phyloP scores from a whole-genome alignment of 2,113 vertebrate genomes.

The Paracanthobrama guichenoti region DNA sequence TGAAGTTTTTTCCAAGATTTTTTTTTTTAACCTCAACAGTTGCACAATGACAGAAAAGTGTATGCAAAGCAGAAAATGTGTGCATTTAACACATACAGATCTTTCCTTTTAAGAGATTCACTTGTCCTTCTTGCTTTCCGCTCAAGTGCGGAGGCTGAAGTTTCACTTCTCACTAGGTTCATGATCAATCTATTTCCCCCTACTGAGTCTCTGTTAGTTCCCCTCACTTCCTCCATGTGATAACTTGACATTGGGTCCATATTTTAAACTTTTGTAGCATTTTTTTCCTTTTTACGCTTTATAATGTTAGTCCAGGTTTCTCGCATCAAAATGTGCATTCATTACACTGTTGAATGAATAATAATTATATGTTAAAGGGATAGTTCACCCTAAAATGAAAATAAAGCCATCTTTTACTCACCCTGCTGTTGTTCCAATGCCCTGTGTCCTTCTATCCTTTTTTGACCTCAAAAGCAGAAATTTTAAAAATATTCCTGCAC shows the following conservation, averaged over 20 bases:
- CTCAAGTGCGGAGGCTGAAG: not conserved
- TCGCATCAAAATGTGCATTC: not conserved
- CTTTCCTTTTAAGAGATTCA: not conserved
- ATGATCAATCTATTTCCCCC: not conserved
- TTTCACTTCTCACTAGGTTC: slow-evolving; percentile 14
- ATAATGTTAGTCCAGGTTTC: no score
- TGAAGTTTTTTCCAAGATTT: not conserved
- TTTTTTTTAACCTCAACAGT: slow-evolving; percentile 1
- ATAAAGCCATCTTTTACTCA: no score
- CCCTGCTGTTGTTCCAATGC: no score
- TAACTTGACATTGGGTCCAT: not conserved
- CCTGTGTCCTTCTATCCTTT: no score
- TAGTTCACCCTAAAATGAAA: no score
- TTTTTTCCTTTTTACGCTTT: not conserved
- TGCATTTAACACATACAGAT: slow-evolving; percentile 5
- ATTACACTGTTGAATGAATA: not conserved
- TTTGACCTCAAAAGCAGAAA: no score
- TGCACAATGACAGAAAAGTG: not conserved
- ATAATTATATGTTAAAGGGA: not conserved
- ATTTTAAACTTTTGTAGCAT: not conserved
- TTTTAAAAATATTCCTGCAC: no score
- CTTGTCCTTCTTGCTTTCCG: not conserved
- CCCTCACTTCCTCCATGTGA: not conserved
- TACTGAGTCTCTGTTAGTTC: not conserved
- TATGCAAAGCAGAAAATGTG: slow-evolving; percentile 7